Evolutionary conservation across 30 jellyfish, hydroid and myxozoan genomes (phyloP).

Genomic region (Phacellophora camtschatica): DNA sequence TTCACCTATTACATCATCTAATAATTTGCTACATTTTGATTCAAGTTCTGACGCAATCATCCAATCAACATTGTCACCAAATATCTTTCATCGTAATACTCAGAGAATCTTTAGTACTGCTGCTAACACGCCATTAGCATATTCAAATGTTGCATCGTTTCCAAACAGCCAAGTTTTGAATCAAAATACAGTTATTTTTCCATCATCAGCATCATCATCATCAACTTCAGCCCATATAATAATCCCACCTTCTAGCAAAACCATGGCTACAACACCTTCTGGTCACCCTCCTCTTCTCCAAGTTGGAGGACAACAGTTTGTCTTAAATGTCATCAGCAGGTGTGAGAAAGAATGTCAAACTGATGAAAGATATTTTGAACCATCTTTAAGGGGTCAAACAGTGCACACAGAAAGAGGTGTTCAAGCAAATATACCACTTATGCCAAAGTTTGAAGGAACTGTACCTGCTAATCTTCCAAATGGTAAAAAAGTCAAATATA

Average conservation of each 20-base stretch:
- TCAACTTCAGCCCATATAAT: conserved; percentile 2
- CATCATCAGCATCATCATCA: neutral
- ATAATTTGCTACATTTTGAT: too few relatives aligned
- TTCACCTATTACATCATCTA: too few relatives aligned
- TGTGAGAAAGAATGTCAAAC: conserved; percentile 60
- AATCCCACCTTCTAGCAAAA: conserved; percentile 32
- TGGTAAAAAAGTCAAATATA: conserved; percentile 39
- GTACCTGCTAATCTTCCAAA: conserved; percentile 51
- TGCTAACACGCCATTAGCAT: too few relatives aligned
- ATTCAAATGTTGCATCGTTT: too few relatives aligned
- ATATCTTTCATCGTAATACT: too few relatives aligned
- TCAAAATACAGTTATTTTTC: neutral
- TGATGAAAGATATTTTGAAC: neutral
- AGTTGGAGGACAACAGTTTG: conserved; percentile 76
- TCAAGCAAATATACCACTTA: conserved; percentile 44
- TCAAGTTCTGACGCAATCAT: neutral
- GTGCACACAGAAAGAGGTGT: conserved; percentile 32
- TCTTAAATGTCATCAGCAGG: conserved; percentile 51
- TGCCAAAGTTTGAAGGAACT: conserved; percentile 56
- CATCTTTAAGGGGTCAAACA: too few relatives aligned
- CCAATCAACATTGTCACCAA: neutral
- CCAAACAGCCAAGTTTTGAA: neutral
- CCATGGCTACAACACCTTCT: neutral
- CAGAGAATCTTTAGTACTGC: too few relatives aligned
- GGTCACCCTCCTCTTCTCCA: conserved; percentile 70